These are phyloP conservation scores for Pterostichus niger DNA, from an alignment of 2,888 invertebrate genomes.

Conservation along the genomic window DNA sequence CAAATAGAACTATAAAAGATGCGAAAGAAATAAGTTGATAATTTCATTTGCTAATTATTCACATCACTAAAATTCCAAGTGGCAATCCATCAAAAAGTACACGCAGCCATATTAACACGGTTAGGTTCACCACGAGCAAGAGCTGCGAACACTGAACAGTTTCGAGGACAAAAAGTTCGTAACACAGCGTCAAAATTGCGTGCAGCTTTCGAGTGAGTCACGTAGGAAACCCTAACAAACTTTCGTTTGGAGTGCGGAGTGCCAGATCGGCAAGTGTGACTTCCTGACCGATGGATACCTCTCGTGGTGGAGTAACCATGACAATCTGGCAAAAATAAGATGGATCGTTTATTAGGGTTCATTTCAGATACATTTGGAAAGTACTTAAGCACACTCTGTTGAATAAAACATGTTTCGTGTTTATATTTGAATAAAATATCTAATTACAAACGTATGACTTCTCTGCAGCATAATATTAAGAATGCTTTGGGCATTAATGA, in stretches of 20 bases:
- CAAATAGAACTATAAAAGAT: neutral
- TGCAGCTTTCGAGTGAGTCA: constrained; percentile 31
- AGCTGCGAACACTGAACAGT: neutral
- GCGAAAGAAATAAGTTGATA: neutral
- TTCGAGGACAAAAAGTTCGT: constrained; percentile 44
- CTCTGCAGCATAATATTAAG: too few species aligned
- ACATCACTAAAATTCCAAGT: constrained; percentile 8
- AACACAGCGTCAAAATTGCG: constrained; percentile 49
- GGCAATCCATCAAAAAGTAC: constrained; percentile 45
- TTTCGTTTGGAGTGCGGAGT: constrained; percentile 40
- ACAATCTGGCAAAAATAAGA: constrained; percentile 61
- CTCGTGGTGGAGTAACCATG: constrained; percentile 16
- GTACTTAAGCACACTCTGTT: neutral
- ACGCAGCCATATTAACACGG: neutral
- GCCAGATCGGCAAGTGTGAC: constrained; percentile 37
- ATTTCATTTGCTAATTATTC: constrained; percentile 22
- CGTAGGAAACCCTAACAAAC: constrained; percentile 40
- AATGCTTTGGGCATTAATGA: too few species aligned
- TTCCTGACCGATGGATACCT: constrained; percentile 35
- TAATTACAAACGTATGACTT: too few species aligned
- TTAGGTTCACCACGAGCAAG: neutral
- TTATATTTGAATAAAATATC: neutral
- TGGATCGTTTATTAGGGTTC: constrained; percentile 55
- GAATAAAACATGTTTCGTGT: neutral
- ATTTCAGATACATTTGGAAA: constrained; percentile 8